Base-by-base conservation (phyloP, 2,113 vertebrate species). In the Reinhardtius hippoglossoides region DNA sequence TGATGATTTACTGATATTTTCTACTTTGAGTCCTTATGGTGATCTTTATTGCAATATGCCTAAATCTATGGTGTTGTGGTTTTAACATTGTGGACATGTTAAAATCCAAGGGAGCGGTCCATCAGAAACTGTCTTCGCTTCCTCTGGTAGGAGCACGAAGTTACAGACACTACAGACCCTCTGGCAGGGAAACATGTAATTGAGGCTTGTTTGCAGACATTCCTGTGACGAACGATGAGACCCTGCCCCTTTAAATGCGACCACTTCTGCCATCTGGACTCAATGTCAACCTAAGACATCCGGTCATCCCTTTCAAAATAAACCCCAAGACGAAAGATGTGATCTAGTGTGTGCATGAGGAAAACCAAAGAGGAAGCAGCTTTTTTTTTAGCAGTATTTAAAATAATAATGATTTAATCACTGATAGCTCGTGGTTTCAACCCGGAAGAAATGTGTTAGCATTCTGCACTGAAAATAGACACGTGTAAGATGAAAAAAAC, bases 181-280 rank as follows among this genome's bases (percentile, higher is more conserved):
- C 61, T 84, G 83, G 83, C 85, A 82, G 23, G 35, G 15, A 78
- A 83, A 64, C 68, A 6, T 83, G 13, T 82, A 78, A 87, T 77
- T 87, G 12, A 70, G 21, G 61, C 48, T 27, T 52, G 13, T 73
- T 55, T n/a, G 16, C 12, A 31, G 31, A 83, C 80, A 69, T 85
- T 91, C 80, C 82, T 85, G 69, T 42, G 48, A 35, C 0, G 52
- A 63, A 35, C 21, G 66, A 75, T 3, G 5, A 14, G 18, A 35
- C 46, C 13, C 44, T 83, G 44, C 46, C 67, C 20, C 79, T 91
- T 88, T 89, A 85, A 83, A 67, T 52, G 16, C 46, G 21, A 4
- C n/a, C 10, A 9, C 23, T 42, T 3, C 3, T 44, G 44, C 42
- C 9, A 57, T 26, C 1, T 26, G 1, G 1, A 44, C 0, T 40